Conservation (phyloP, 2,888 invertebrate species). For the Geophilus truncorum region DNA sequence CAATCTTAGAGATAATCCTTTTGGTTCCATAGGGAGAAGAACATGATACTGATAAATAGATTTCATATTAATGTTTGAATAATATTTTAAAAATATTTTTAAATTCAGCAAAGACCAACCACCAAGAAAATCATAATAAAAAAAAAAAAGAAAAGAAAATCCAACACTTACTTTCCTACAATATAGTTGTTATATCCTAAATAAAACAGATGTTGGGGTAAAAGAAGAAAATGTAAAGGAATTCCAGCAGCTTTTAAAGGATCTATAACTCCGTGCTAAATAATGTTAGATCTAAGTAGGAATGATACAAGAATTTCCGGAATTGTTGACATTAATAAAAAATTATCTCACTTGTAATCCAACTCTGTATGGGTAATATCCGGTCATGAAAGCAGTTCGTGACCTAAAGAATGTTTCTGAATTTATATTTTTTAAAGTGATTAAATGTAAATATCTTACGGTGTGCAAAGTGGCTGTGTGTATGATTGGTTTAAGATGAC, state of each 20-base stretch:
- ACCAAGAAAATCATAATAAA: too few species aligned
- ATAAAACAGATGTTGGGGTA: constrained; percentile 45
- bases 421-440: too few species aligned
- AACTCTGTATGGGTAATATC: constrained; percentile 33
- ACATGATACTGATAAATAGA: neutral
- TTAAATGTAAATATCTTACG: too few species aligned
- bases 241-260: constrained; percentile 46
- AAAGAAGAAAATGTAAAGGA: constrained; percentile 43
- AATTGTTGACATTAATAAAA: neutral
- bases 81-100: too few species aligned
- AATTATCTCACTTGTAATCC: constrained; percentile 29
- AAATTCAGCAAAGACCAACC: too few species aligned
- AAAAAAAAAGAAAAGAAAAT: neutral
- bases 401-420: constrained; percentile 19
- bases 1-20: constrained; percentile 34
- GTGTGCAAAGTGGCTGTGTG: neutral
- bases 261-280: constrained; percentile 45
- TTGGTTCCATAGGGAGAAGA: neutral
- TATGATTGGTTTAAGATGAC: neutral
- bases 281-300: neutral
- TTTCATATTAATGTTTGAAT: neutral
- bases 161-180: constrained; percentile 42
- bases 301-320: neutral
- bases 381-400: constrained; percentile 31
- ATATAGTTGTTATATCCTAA: constrained; percentile 46